Percentiles rank a stretch among this genome's conserved stretches.
These are phyloP conservation scores for Pemphigus obesinymphae DNA, from an alignment of 1,140 invertebrate species.

Conservation along the genomic window DNA sequence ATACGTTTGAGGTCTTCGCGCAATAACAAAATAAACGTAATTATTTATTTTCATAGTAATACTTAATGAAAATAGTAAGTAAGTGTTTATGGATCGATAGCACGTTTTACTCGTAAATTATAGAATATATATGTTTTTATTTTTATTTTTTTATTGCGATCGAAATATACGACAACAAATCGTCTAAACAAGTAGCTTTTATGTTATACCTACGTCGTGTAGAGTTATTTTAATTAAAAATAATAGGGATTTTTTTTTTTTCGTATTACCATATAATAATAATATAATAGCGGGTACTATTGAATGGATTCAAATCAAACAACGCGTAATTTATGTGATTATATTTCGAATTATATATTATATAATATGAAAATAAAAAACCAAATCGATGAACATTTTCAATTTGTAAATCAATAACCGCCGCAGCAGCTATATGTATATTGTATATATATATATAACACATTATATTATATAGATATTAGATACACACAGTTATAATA, in stretches of 20 bases:
- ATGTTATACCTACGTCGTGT: background rate
- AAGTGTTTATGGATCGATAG: no score
- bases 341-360: slow-evolving; percentile 1
- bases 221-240: slow-evolving; percentile 17
- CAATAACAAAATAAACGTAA: background rate
- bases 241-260: no score
- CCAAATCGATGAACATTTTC: background rate
- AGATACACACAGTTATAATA: background rate
- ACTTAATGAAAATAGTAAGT: no score
- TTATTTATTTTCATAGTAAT: no score
- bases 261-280: background rate
- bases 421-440: background rate
- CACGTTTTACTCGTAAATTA: no score
- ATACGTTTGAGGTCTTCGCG: background rate
- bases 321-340: background rate
- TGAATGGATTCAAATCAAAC: background rate
- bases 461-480: no score
- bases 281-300: background rate
- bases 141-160: no score
- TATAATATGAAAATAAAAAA: no score
- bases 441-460: no score
- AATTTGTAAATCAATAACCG: background rate
- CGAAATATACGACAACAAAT: background rate
- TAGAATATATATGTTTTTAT: no score
- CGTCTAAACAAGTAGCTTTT: background rate